Percentiles rank a stretch among this genome's conserved stretches.
Evolutionary conservation across 1,140 invertebrate genomes (phyloP).

Genomic region (Eurosta solidaginis): DNA sequence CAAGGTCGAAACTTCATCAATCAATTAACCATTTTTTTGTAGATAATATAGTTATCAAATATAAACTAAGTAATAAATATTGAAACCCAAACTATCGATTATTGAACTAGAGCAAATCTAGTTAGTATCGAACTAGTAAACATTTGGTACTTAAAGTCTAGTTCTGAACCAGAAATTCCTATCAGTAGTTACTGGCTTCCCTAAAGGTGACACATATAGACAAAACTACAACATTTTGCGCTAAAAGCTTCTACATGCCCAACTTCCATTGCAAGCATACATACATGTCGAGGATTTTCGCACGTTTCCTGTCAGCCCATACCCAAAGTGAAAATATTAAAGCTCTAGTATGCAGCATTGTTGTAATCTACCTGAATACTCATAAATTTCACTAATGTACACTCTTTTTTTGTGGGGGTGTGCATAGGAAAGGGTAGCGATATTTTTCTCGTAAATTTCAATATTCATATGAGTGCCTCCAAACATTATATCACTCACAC

Average conservation of each 20-base stretch:
- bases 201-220: no score
- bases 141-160: no score
- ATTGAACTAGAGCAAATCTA: no score
- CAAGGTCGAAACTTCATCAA: no score
- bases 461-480: not conserved
- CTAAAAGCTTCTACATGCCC: not conserved
- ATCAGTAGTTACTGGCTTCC: no score
- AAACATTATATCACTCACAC: not conserved
- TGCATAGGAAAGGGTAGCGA: no score
- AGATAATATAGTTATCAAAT: no score
- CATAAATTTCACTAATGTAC: not conserved
- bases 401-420: not conserved
- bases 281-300: not conserved
- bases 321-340: not conserved
- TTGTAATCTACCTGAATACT: not conserved
- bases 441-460: conserved; percentile 23
- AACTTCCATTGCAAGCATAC: not conserved
- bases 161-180: no score
- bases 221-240: not conserved
- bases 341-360: not conserved
- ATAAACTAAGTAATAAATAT: no score
- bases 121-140: no score
- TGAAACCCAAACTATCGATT: no score
- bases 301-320: not conserved
- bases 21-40: no score